Conservation (phyloP, 2,888 invertebrate species). For the Shargacucullia verbasci region DNA sequence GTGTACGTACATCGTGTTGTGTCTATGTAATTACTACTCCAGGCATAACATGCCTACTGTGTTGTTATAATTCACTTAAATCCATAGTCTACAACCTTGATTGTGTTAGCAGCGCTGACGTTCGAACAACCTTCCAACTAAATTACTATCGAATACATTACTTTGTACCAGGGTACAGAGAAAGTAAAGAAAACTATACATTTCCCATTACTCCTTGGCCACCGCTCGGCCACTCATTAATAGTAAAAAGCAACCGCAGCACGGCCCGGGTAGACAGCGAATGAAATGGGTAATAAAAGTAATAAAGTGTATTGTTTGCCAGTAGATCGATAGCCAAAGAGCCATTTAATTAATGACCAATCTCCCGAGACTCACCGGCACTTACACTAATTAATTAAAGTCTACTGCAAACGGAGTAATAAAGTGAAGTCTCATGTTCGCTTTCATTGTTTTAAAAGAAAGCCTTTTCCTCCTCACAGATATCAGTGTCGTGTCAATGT, state of each 20-base stretch:
- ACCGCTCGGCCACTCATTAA: slow-evolving; percentile 63
- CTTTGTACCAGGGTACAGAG: slow-evolving; percentile 24
- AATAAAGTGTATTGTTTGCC: slow-evolving; percentile 85
- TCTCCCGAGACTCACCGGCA: slow-evolving; percentile 86
- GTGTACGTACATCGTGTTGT: slow-evolving; percentile 5
- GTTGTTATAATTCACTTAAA: slow-evolving; percentile 46
- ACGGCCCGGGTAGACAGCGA: slow-evolving; percentile 68
- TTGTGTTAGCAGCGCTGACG: slow-evolving; percentile 38
- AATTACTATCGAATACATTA: slow-evolving; percentile 38
- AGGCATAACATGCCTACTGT: slow-evolving; percentile 28
- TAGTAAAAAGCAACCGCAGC: slow-evolving; percentile 70
- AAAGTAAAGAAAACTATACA: slow-evolving; percentile 58
- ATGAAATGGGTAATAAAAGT: slow-evolving; percentile 82
- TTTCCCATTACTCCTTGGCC: slow-evolving; percentile 55
- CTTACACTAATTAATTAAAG: slow-evolving; percentile 87
- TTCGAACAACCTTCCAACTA: slow-evolving; percentile 42
- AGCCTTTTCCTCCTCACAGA: slow-evolving; percentile 44
- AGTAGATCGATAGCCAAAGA: slow-evolving; percentile 83
- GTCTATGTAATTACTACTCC: slow-evolving; percentile 20
- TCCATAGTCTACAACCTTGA: slow-evolving; percentile 29
- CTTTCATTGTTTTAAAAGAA: slow-evolving; percentile 68
- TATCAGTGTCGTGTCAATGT: slow-evolving; percentile 48
- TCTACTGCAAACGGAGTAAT: slow-evolving; percentile 76
- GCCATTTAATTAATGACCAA: slow-evolving; percentile 86
- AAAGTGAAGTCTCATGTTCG: slow-evolving; percentile 74